Evolutionary conservation across 2,797 vertebrate genomes (phyloP).

Genomic region (Aselliscus stoliczkanus): DNA sequence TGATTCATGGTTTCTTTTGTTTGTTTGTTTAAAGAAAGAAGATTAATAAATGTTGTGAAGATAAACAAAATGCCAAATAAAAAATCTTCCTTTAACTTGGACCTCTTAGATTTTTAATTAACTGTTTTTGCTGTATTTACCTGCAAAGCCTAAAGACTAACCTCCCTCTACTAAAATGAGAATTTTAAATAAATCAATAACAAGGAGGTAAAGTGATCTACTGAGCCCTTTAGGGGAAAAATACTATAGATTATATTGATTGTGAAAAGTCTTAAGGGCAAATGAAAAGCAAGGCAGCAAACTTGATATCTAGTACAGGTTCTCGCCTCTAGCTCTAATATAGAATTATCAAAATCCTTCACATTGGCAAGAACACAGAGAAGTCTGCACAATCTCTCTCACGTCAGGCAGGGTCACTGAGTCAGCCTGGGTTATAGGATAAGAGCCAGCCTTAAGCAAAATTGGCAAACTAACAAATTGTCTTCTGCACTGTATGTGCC

Average conservation of each 20-base stretch:
- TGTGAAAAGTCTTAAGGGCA: constrained; percentile 31
- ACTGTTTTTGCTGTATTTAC: background rate
- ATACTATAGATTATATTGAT: background rate
- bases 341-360: background rate
- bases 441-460: background rate
- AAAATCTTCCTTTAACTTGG: background rate
- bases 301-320: background rate
- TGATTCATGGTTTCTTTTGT: background rate
- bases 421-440: background rate
- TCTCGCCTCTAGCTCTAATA: background rate
- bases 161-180: background rate
- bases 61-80: background rate
- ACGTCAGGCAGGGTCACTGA: background rate
- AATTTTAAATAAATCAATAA: constrained; percentile 35
- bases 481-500: background rate
- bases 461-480: background rate
- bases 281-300: constrained; percentile 47
- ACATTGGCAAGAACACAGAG: background rate
- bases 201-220: background rate
- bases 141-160: background rate
- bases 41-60: background rate
- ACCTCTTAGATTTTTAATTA: background rate
- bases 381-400: background rate
- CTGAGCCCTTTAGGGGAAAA: background rate
- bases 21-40: background rate